Evolutionary conservation across 2,888 invertebrate species (phyloP).

Genomic region (Barypeithes pellucidus): DNA sequence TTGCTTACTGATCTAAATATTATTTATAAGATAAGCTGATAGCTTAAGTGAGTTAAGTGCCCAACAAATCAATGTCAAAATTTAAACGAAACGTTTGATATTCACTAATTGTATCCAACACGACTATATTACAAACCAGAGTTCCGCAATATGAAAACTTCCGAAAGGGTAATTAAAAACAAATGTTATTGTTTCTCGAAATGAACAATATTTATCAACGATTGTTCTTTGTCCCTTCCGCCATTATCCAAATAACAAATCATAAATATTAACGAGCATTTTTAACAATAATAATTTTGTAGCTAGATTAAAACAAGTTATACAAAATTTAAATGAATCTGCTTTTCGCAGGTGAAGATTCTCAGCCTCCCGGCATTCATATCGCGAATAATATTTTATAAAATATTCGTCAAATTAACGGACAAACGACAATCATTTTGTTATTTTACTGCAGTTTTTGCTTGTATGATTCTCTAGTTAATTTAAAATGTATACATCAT

Average conservation of each 20-base stretch:
- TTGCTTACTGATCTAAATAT: no score
- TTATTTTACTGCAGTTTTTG: background rate
- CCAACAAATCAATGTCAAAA: no score
- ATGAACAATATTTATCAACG: slow-evolving; percentile 9
- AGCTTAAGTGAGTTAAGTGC: no score
- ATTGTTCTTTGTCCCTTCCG: slow-evolving; percentile 5
- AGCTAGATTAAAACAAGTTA: background rate
- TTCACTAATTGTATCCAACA: no score
- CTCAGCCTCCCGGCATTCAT: slow-evolving; percentile 21
- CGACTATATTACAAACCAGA: no score
- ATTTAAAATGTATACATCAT: background rate
- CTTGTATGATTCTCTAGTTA: background rate
- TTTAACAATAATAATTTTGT: slow-evolving; percentile 7
- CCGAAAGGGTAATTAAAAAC: slow-evolving; percentile 5
- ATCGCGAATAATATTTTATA: slow-evolving; percentile 4
- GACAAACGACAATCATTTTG: slow-evolving; percentile 9
- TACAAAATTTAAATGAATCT: slow-evolving; percentile 28
- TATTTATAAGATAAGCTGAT: no score
- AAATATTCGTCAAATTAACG: slow-evolving; percentile 4
- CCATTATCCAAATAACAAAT: slow-evolving; percentile 5
- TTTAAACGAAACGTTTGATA: no score
- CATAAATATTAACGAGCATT: slow-evolving; percentile 17
- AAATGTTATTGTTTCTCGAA: slow-evolving; percentile 1
- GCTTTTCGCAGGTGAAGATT: slow-evolving; percentile 24
- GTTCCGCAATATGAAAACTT: no score